A percentile compares a stretch with the other conserved stretches of the same genome.
Conservation (phyloP, 2,888 invertebrate species). For the Punctoribates punctum region DNA sequence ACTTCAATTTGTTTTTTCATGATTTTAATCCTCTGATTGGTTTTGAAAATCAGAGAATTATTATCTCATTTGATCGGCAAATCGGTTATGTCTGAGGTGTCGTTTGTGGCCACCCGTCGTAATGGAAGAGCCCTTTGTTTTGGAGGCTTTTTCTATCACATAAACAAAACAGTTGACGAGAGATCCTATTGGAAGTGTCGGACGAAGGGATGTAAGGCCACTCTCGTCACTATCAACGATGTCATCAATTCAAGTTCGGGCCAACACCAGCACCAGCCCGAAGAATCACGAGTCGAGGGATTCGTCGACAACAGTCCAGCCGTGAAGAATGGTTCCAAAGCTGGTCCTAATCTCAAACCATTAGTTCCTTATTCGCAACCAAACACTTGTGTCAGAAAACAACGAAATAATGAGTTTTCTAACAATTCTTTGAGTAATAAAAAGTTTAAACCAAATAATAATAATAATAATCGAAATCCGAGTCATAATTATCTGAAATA, state of each 20-base stretch:
- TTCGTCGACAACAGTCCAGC: neutral
- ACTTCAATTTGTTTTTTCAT: too few relatives aligned
- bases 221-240: slow-evolving; percentile 25
- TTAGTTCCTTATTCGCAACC: neutral
- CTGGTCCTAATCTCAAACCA: neutral
- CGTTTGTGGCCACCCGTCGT: slow-evolving; percentile 30
- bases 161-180: slow-evolving; percentile 31
- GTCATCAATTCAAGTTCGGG: slow-evolving; percentile 3
- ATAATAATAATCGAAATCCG: neutral
- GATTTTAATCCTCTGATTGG: too few relatives aligned
- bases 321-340: neutral
- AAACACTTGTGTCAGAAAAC: neutral
- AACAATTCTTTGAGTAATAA: slow-evolving; percentile 7
- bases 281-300: neutral
- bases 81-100: neutral
- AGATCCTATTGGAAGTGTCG: slow-evolving; percentile 33
- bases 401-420: slow-evolving; percentile 5
- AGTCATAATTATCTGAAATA: neutral
- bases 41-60: too few relatives aligned
- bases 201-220: slow-evolving; percentile 30
- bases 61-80: neutral
- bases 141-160: slow-evolving; percentile 28
- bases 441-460: slow-evolving; percentile 14
- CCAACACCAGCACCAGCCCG: slow-evolving; percentile 7
- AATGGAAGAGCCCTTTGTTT: slow-evolving; percentile 29